Percentiles rank a stretch among this genome's conserved stretches.
Conservation (phyloP, 1,140 invertebrate genomes). For the Drosophila pruinosa region DNA sequence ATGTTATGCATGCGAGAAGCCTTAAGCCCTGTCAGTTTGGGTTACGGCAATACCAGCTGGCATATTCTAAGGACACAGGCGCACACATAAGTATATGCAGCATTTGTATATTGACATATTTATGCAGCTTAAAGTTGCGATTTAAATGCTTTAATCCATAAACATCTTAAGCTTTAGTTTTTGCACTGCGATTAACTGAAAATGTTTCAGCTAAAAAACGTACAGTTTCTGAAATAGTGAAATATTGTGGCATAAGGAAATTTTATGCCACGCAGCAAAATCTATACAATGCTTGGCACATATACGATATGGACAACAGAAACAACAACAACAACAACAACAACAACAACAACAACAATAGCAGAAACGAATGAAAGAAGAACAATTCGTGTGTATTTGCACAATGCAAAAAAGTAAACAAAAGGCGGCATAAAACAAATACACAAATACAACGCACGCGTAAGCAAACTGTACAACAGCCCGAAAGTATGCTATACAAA, state of each 20-base stretch:
- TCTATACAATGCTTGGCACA: slow-evolving; percentile 68
- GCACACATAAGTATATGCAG: background rate
- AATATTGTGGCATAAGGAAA: background rate
- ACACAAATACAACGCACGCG: slow-evolving; percentile 26
- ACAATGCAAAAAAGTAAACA: slow-evolving; percentile 71
- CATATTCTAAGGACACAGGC: background rate
- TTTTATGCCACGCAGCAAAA: slow-evolving; percentile 59
- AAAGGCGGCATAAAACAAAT: slow-evolving; percentile 62
- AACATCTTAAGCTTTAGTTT: background rate
- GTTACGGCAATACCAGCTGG: slow-evolving; percentile 12
- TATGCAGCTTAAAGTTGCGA: background rate
- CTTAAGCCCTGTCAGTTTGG: slow-evolving; percentile 32
- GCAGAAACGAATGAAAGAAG: background rate
- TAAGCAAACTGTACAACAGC: slow-evolving; percentile 40
- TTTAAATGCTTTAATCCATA: slow-evolving; percentile 16
- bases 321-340: background rate
- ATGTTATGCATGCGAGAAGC: slow-evolving; percentile 34
- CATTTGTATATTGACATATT: background rate
- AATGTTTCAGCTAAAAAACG: background rate
- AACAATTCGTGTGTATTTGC: slow-evolving; percentile 38
- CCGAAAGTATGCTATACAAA: slow-evolving; percentile 67
- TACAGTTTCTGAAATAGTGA: background rate
- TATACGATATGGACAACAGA: slow-evolving; percentile 31
- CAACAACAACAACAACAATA: background rate
- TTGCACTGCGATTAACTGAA: slow-evolving; percentile 6